phyloP scores from a whole-genome alignment of 2,797 vertebrate species.

The Micrastur ruficollis region DNA sequence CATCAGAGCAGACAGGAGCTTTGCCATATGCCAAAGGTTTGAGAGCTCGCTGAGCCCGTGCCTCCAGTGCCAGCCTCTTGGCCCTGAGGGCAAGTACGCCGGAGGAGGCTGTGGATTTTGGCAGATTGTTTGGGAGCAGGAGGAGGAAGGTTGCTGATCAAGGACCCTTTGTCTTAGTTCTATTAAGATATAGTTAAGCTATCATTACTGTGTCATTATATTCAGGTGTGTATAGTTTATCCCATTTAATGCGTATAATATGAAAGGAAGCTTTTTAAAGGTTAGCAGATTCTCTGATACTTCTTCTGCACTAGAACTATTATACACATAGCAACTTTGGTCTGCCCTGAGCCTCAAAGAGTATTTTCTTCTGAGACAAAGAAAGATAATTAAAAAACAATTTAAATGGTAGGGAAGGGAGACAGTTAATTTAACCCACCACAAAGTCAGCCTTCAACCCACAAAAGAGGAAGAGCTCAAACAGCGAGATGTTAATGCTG shows the following conservation, averaged over 20 bases:
- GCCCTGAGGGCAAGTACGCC: not conserved
- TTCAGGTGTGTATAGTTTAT: not conserved
- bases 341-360: not conserved
- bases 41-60: fast-evolving
- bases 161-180: not conserved
- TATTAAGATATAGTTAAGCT: not conserved
- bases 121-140: not conserved
- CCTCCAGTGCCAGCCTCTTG: not conserved
- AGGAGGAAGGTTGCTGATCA: not conserved
- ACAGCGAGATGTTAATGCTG: fast-evolving
- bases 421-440: not conserved
- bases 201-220: not conserved
- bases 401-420: not conserved
- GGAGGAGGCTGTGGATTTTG: not conserved
- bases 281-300: not conserved
- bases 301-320: not conserved
- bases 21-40: not conserved
- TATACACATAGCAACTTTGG: not conserved
- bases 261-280: not conserved
- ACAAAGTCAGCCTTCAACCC: not conserved
- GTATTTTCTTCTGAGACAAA: not conserved
- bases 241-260: not conserved
- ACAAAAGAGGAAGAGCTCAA: not conserved
- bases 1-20: not conserved
- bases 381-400: not conserved